Evolutionary conservation across 2,888 invertebrate genomes (phyloP).

Genomic region (Pristionchus mayeri): DNA sequence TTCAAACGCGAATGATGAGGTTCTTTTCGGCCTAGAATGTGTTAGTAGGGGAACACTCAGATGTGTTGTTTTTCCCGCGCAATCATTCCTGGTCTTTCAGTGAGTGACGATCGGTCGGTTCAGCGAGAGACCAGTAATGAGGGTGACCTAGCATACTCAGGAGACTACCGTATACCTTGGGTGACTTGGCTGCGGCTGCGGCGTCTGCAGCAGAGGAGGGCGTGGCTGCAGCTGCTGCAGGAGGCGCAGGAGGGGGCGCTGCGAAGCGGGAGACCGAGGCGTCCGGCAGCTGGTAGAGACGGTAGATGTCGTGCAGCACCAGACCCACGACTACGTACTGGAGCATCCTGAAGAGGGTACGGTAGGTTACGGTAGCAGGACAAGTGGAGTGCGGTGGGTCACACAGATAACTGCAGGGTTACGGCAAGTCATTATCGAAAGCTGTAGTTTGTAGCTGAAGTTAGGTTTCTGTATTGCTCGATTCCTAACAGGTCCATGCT

Average conservation of each 20-base stretch:
- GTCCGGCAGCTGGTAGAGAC: slow-evolving; percentile 85
- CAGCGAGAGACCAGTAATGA: neutral
- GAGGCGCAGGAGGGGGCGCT: neutral
- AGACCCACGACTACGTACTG: slow-evolving; percentile 96
- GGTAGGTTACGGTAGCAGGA: neutral
- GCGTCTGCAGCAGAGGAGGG: neutral
- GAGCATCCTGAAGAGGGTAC: slow-evolving; percentile 80
- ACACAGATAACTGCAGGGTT: too few species aligned
- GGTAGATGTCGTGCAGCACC: slow-evolving; percentile 93
- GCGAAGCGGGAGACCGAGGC: slow-evolving; percentile 95
- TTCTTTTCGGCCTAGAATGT: slow-evolving; percentile 5
- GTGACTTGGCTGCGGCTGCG: slow-evolving; percentile 2
- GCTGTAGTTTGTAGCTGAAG: too few species aligned
- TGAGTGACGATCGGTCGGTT: neutral
- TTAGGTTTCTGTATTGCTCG: too few species aligned
- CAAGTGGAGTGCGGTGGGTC: neutral
- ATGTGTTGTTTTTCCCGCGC: neutral
- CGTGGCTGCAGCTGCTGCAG: neutral
- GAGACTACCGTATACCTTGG: slow-evolving; percentile 2
- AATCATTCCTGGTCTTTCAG: neutral
- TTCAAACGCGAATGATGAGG: slow-evolving; percentile 22
- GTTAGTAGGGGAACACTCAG: neutral
- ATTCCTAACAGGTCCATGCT: too few species aligned
- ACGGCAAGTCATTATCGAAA: too few species aligned
- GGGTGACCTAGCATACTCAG: neutral